Evolutionary conservation across 2,797 vertebrate genomes (phyloP).

Genomic region (Notolabrus celidotus): DNA sequence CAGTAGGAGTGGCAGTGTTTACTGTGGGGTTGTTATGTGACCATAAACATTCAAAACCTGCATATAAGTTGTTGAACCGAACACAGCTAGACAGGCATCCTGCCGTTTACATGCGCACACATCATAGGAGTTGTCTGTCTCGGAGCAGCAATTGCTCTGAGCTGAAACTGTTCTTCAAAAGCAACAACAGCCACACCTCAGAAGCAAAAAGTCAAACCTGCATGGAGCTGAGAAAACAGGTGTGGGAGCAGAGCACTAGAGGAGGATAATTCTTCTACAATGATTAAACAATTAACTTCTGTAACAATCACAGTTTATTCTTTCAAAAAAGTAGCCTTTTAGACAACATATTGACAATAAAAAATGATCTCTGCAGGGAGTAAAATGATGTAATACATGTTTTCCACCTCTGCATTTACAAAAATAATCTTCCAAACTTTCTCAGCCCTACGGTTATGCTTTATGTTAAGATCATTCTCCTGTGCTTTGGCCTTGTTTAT

Average conservation of each 20-base stretch:
- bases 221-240: constrained; percentile 47
- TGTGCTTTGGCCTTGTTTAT: constrained; percentile 19
- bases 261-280: neutral
- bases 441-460: neutral
- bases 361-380: neutral
- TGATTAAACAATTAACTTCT: too few relatives aligned
- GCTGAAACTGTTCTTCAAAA: constrained; percentile 57
- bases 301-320: neutral
- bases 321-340: neutral
- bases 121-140: constrained; percentile 37
- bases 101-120: constrained; percentile 44
- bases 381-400: neutral
- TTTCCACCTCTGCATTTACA: neutral
- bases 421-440: neutral
- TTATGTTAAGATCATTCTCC: constrained; percentile 5
- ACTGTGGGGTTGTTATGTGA: constrained; percentile 28
- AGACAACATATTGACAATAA: neutral
- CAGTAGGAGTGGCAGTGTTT: constrained; percentile 23
- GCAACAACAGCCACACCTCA: constrained; percentile 52
- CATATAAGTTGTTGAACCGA: constrained; percentile 30
- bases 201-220: constrained; percentile 37
- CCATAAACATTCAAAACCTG: constrained; percentile 36
- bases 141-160: constrained; percentile 21
- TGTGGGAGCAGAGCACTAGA: constrained; percentile 2
- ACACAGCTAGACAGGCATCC: neutral